phyloP scores from a whole-genome alignment of 1,140 invertebrate species.

The Belonocnema kinseyi region DNA sequence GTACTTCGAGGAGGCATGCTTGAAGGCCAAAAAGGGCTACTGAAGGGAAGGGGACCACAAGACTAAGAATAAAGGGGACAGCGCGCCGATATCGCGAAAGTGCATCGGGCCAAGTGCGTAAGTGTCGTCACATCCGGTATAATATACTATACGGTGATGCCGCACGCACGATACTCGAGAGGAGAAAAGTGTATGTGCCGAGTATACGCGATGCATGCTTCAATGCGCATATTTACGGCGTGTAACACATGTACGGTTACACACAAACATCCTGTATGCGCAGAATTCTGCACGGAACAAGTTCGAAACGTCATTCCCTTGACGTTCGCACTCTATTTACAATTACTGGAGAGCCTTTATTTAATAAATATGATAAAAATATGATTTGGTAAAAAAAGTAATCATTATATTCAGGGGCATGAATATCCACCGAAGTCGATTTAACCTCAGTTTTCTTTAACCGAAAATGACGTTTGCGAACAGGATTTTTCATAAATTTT shows the following conservation, averaged over 20 bases:
- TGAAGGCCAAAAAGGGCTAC: background rate
- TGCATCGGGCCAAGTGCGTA: constrained; percentile 62
- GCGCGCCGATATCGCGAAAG: constrained; percentile 32
- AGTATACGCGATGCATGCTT: constrained; percentile 5
- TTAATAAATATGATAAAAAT: background rate
- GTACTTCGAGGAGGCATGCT: no score
- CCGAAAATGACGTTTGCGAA: no score
- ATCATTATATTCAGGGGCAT: no score
- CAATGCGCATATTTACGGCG: constrained; percentile 27
- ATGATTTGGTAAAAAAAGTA: background rate
- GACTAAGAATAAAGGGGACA: constrained; percentile 11
- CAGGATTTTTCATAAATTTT: no score
- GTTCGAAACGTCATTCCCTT: background rate
- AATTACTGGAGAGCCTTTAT: background rate
- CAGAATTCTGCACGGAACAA: background rate
- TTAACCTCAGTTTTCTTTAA: no score
- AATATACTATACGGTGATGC: constrained; percentile 50
- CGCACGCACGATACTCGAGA: constrained; percentile 41
- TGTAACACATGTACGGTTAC: constrained; percentile 21
- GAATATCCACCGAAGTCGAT: no score
- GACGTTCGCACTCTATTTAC: constrained; percentile 21
- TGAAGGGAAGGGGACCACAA: constrained; percentile 30
- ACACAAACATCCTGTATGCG: constrained; percentile 22
- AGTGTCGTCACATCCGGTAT: constrained; percentile 68
- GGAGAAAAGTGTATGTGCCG: constrained; percentile 9